Base-by-base conservation (phyloP, 2,113 vertebrate species). In the Ceratotherium simum region DNA sequence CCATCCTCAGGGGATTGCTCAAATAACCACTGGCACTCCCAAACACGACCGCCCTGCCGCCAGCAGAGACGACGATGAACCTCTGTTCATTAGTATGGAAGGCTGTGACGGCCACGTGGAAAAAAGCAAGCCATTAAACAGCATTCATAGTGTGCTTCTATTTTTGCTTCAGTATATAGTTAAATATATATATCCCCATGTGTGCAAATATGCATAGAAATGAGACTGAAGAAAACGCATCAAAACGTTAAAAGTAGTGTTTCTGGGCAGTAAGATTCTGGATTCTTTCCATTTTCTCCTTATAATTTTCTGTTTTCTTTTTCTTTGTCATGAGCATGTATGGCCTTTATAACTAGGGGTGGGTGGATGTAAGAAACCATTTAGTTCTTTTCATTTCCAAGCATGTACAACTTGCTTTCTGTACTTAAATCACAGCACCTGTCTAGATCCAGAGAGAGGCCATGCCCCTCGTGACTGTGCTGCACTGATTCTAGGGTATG, bases 141-240 rank as follows among this genome's bases (percentile, higher is more conserved):
- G 92, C 75, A 4, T 36, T 81, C 62, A 0, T 31, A 54, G 87
- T 83, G 94, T 3, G 89, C 14, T n/a, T 88, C 96, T 96, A 96
- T 96, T 97, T 96, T 93, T 95, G 84, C 93, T 82, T 95, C 97
- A 62, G 80, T 92, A 95, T 96, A 92, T 88, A 93, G 97, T 91
- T 95, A 97, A 93, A 92, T 81, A 87, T 70, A 84, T 27, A 80
- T 31, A 90, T 4, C 67, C 76, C 91, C 80, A 16, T 81, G 97
- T 97, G 96, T 97, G 96, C 95, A 93, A 95, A 97, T 83, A 95
- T 33, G 81, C 97, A 80, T 90, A 94, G 96, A 60, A 80, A 96
- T 90, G 95, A 97, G 91, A 67, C 72, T 6, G 89, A 82, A 94
- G 96, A 76, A 80, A 92, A 79, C 1, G 20, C 84, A 82, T 65